Conservation (phyloP, 2,113 vertebrate genomes). For the Barbus barbus region DNA sequence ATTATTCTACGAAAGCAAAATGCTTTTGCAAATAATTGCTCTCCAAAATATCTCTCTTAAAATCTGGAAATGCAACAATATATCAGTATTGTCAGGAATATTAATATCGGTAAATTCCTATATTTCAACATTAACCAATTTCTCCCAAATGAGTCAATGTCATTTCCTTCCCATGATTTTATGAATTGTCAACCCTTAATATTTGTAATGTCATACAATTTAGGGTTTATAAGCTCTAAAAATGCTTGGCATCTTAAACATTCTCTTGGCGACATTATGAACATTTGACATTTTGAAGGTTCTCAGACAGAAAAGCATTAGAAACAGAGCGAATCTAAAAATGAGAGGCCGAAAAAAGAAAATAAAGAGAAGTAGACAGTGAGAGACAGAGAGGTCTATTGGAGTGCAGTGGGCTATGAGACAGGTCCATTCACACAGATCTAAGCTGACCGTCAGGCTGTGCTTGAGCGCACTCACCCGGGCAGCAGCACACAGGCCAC, state of each 20-base stretch:
- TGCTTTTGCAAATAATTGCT: no score
- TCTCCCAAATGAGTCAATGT: neutral
- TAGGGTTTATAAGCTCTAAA: neutral
- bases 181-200: neutral
- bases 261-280: neutral
- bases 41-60: no score
- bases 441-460: constrained; percentile 75
- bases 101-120: neutral
- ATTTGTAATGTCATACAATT: neutral
- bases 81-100: neutral
- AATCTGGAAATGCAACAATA: no score
- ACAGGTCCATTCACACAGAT: constrained; percentile 72
- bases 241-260: neutral
- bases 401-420: constrained; percentile 78
- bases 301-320: neutral
- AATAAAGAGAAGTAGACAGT: constrained; percentile 44
- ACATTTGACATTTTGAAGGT: no score
- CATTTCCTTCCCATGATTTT: neutral
- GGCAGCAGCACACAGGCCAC: constrained; percentile 68
- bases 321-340: constrained; percentile 55
- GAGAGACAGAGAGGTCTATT: constrained; percentile 68
- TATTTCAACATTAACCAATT: neutral
- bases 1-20: no score
- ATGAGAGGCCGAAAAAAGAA: constrained; percentile 50
- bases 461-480: constrained; percentile 76